Evolutionary conservation across 2,888 invertebrate genomes (phyloP).

Genomic region (Cordilura impudica): DNA sequence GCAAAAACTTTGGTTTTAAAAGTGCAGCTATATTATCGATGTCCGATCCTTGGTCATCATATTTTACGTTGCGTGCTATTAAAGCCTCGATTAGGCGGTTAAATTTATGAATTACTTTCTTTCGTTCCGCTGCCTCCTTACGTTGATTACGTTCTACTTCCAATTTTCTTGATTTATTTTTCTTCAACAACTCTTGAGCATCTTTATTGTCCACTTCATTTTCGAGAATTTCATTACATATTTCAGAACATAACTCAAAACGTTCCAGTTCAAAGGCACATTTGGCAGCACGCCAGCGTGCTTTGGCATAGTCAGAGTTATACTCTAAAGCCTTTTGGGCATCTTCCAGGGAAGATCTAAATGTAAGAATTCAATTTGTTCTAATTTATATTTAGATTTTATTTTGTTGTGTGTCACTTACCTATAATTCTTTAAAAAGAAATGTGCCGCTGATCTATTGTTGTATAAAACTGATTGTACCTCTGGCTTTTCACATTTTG

Average conservation of each 20-base stretch:
- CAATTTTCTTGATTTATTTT: conserved; percentile 78
- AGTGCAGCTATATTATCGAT: conserved; percentile 76
- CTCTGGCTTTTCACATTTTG: conserved; percentile 83
- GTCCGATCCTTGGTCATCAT: conserved; percentile 79
- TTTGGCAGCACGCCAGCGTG: conserved; percentile 85
- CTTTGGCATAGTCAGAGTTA: conserved; percentile 88
- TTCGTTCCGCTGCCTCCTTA: conserved; percentile 77
- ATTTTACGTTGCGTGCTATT: conserved; percentile 79
- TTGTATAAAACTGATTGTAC: conserved; percentile 91
- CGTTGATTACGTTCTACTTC: conserved; percentile 72
- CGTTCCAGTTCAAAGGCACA: conserved; percentile 84
- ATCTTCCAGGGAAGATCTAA: conserved; percentile 85
- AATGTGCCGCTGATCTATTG: conserved; percentile 95
- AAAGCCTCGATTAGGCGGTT: conserved; percentile 78
- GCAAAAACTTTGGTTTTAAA: conserved; percentile 83
- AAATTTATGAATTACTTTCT: conserved; percentile 77
- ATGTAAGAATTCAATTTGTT: not conserved
- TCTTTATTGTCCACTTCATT: conserved; percentile 80
- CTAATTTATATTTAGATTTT: not conserved
- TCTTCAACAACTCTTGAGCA: conserved; percentile 79
- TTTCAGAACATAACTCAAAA: conserved; percentile 84
- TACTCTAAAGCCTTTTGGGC: conserved; percentile 87
- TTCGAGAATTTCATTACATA: conserved; percentile 84
- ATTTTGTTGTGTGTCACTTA: conserved; percentile 24
- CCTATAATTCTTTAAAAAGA: conserved; percentile 88